phyloP scores from a whole-genome alignment of 1,140 invertebrate species.

The Himalopsyche phryganea region DNA sequence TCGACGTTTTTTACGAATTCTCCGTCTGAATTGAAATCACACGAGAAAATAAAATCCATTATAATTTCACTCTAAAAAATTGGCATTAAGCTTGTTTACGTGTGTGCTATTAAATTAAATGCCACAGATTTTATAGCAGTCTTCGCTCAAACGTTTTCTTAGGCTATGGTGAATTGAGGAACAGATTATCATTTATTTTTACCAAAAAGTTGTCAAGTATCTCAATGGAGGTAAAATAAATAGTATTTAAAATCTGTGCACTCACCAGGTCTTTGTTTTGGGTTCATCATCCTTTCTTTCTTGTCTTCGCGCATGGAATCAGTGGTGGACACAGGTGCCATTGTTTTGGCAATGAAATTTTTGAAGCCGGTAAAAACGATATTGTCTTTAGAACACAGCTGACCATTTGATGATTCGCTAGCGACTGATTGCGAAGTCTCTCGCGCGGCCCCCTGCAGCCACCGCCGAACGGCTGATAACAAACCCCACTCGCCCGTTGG shows the following conservation, averaged over 20 bases:
- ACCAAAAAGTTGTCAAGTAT: too few species aligned
- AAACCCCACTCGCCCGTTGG: constrained; percentile 5
- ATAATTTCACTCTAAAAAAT: too few species aligned
- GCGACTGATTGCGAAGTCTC: constrained; percentile 3
- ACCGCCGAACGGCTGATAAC: constrained; percentile 7
- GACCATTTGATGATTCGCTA: not conserved
- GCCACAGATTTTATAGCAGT: not conserved
- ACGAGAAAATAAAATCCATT: too few species aligned
- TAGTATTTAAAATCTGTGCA: not conserved
- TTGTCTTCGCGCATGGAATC: constrained; percentile 52
- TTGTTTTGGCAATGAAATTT: constrained; percentile 13
- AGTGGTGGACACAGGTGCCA: constrained; percentile 37
- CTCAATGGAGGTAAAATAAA: not conserved
- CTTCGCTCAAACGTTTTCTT: too few species aligned
- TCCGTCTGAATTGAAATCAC: too few species aligned
- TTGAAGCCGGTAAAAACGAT: constrained; percentile 3
- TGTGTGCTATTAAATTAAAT: too few species aligned
- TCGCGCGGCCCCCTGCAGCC: constrained; percentile 12
- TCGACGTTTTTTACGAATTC: too few species aligned
- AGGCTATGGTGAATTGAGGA: too few species aligned
- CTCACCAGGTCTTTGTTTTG: constrained; percentile 26
- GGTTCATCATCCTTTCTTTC: constrained; percentile 34
- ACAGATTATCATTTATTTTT: too few species aligned
- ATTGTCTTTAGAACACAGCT: constrained; percentile 1
- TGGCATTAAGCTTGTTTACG: not conserved